These are phyloP conservation scores for Leistus spinibarbis DNA, from an alignment of 2,888 invertebrate genomes.

Conservation along the genomic window DNA sequence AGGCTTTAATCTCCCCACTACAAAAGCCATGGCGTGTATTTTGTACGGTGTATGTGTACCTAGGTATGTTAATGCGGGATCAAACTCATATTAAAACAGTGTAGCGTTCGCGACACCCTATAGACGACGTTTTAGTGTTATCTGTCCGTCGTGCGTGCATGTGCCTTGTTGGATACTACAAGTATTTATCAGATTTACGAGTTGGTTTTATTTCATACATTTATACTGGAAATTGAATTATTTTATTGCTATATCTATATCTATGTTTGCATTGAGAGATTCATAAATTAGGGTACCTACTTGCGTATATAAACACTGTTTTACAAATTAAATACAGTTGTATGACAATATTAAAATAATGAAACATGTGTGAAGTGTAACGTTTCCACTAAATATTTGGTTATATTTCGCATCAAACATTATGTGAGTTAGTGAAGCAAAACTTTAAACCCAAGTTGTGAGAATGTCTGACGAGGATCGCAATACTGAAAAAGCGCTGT, in stretches of 20 bases:
- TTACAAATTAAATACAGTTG: too few species aligned
- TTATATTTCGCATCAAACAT: too few species aligned
- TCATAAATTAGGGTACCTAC: too few species aligned
- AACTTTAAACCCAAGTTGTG: background rate
- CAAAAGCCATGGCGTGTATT: background rate
- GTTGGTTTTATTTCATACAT: background rate
- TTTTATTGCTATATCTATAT: too few species aligned
- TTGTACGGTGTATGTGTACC: background rate
- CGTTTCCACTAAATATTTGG: too few species aligned
- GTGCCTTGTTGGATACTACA: background rate
- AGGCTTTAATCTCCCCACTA: constrained; percentile 14
- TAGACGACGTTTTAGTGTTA: background rate
- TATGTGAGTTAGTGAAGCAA: background rate
- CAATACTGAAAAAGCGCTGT: constrained; percentile 64
- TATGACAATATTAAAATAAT: too few species aligned
- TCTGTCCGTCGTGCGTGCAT: background rate
- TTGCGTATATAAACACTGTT: too few species aligned
- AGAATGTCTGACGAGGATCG: constrained; percentile 56
- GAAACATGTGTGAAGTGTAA: too few species aligned
- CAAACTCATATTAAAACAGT: constrained; percentile 25
- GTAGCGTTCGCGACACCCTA: background rate
- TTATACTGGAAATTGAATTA: background rate
- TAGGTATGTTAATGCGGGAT: constrained; percentile 7
- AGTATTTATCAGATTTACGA: background rate
- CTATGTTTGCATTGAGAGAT: too few species aligned